A percentile compares a stretch with the other conserved stretches of the same genome.
These are phyloP conservation scores for Zaprionus camerounensis DNA, from an alignment of 1,140 invertebrate species.

Conservation along the genomic window DNA sequence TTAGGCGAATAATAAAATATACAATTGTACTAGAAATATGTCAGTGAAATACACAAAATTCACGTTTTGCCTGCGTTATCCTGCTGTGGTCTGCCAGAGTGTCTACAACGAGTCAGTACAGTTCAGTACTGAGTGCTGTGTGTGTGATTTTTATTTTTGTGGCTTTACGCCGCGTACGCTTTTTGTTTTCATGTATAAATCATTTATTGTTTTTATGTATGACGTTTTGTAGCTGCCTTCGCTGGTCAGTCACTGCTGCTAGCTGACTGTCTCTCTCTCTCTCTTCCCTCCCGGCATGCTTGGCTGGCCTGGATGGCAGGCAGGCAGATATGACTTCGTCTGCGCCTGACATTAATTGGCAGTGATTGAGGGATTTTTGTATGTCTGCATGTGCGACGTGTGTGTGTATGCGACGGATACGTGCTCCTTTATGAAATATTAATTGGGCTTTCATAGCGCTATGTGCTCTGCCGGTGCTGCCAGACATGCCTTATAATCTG, in stretches of 20 bases:
- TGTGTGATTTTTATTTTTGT: conserved; percentile 81
- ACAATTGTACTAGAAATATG: conserved; percentile 81
- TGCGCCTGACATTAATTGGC: conserved; percentile 82
- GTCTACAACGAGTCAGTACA: conserved; percentile 35
- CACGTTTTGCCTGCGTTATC: conserved; percentile 69
- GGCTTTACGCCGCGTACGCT: conserved; percentile 76
- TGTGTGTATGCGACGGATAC: conserved; percentile 56
- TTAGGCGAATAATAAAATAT: conserved; percentile 74
- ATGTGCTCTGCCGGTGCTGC: conserved; percentile 39
- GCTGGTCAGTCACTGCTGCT: conserved; percentile 30
- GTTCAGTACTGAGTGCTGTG: conserved; percentile 4
- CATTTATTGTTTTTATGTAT: conserved; percentile 81
- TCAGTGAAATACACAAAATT: conserved; percentile 78
- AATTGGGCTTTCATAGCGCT: conserved; percentile 75
- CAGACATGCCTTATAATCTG: conserved; percentile 74
- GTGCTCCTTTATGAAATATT: conserved; percentile 82
- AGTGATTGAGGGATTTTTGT: conserved; percentile 83
- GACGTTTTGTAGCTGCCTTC: conserved; percentile 65
- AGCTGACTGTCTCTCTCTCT: conserved; percentile 42
- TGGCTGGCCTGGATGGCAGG: conserved; percentile 50
- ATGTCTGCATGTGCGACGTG: conserved; percentile 17
- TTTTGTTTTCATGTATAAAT: conserved; percentile 82
- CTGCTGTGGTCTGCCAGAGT: conserved; percentile 59
- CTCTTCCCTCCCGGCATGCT: conserved; percentile 1
- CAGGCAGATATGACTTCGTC: conserved; percentile 76